phyloP scores from a whole-genome alignment of 2,888 invertebrate genomes.

The Blastobasis lacticolella region DNA sequence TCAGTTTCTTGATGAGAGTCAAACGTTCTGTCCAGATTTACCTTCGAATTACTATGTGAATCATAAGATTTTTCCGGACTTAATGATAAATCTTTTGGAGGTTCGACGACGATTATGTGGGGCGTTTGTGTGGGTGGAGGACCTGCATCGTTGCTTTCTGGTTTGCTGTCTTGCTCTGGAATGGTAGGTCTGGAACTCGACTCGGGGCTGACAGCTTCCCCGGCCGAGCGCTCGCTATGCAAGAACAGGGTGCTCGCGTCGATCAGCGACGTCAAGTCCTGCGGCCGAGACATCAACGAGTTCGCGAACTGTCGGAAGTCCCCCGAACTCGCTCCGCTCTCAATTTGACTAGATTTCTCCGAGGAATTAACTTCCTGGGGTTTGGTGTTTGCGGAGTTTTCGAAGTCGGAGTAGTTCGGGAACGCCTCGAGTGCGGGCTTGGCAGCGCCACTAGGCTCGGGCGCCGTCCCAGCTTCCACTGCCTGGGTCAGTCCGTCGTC shows the following conservation, averaged over 20 bases:
- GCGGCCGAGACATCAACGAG: constrained; percentile 43
- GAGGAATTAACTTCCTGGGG: constrained; percentile 41
- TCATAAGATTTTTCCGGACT: constrained; percentile 21
- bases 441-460: constrained; percentile 34
- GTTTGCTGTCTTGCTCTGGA: too few relatives aligned
- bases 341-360: constrained; percentile 43
- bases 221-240: constrained; percentile 41
- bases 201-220: constrained; percentile 30
- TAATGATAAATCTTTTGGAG: constrained; percentile 28
- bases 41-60: constrained; percentile 23
- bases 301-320: constrained; percentile 49
- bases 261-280: constrained; percentile 47
- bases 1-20: too few relatives aligned
- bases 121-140: constrained; percentile 24
- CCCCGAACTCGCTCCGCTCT: constrained; percentile 42
- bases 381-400: constrained; percentile 39
- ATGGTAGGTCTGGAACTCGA: not conserved
- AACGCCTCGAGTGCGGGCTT: constrained; percentile 27
- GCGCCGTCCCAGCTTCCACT: constrained; percentile 35
- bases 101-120: constrained; percentile 61
- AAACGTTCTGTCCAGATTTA: constrained; percentile 24
- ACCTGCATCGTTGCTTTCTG: too few relatives aligned
- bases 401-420: constrained; percentile 49
- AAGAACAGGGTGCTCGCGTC: constrained; percentile 46
- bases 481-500: constrained; percentile 19